phyloP scores from a whole-genome alignment of 2,888 invertebrate species.

The Thelaira solivaga region DNA sequence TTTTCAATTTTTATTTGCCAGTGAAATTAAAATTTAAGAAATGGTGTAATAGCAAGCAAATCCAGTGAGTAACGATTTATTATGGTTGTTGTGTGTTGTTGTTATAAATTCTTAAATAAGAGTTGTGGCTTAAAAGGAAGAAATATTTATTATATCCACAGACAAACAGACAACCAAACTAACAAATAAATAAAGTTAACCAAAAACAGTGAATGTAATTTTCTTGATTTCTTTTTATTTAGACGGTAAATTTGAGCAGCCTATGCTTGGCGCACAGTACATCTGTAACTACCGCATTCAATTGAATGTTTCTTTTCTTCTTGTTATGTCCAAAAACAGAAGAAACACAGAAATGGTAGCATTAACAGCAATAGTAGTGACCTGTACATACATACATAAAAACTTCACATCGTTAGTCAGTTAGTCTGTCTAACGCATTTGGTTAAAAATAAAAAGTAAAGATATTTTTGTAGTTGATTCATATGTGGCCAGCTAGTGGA shows the following conservation, averaged over 20 bases:
- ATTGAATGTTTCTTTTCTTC: constrained; percentile 27
- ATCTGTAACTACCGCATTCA: constrained; percentile 41
- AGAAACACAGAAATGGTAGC: background rate
- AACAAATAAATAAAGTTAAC: background rate
- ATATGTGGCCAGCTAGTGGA: constrained; percentile 8
- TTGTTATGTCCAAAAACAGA: background rate
- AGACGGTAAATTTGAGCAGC: constrained; percentile 35
- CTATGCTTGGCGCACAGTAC: constrained; percentile 18
- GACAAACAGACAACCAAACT: too few species aligned
- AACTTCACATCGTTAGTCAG: constrained; percentile 15
- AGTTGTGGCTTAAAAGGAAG: constrained; percentile 33
- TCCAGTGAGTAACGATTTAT: constrained; percentile 38
- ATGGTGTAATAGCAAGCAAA: constrained; percentile 45
- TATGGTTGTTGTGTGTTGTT: constrained; percentile 12
- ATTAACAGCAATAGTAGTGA: background rate
- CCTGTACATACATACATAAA: too few species aligned
- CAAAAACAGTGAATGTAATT: constrained; percentile 50
- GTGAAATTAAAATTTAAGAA: too few species aligned
- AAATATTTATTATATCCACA: constrained; percentile 30
- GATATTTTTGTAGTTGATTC: constrained; percentile 13
- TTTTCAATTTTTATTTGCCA: too few species aligned
- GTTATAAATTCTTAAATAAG: constrained; percentile 44
- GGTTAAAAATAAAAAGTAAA: too few species aligned
- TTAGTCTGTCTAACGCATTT: constrained; percentile 15
- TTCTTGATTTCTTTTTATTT: constrained; percentile 36